Base-by-base conservation (phyloP, 2,797 vertebrate species). In the Hippocampus kuda region DNA sequence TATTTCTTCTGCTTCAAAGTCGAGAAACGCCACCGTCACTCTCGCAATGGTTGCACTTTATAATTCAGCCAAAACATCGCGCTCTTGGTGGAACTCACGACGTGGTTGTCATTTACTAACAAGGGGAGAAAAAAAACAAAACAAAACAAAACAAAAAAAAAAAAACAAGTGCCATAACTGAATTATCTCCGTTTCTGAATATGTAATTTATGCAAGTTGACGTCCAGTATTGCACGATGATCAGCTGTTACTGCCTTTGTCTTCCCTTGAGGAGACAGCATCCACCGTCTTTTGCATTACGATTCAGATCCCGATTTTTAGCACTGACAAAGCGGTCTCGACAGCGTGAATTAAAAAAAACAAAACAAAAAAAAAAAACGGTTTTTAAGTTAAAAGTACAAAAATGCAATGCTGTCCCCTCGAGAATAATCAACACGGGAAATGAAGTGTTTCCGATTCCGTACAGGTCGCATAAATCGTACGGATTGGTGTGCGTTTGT, bases 321-420 rank as follows among this genome's bases (percentile, higher is more conserved):
- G 9, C 53, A 24, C 42, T 2, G 1, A 65, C 63, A 38, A 38
- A 38, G 34, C 34, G 34, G 34, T 7, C 26, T 12, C 63, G 22
- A 4, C 41, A 7, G 15, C 27, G n/a, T 24, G 57, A 38, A 38
- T 38, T 3, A 1, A n/a, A 62, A 42, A 51, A 2, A 5, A 6
- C 1, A 6, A n/a, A n/a, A n/a, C n/a, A n/a, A n/a, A n/a, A 20
- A 16, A 1, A 20, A 20, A 20, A 20, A 22, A 8, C 5, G 2
- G 3, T 27, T 20, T 38, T 38, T 61, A 8, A 12, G 34, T 5
- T 38, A 24, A 12, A 88, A 90, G 86, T 88, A 85, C 85, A 85
- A 77, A 85, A 87, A 84, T 89, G 83, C 85, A 83, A 91, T 89
- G 88, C 88, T 91, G 88, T 90, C 89, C 77, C 87, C 88, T 91